These are phyloP conservation scores for Drosophila obscura DNA, from an alignment of 1,140 invertebrate species.

Conservation along the genomic window DNA sequence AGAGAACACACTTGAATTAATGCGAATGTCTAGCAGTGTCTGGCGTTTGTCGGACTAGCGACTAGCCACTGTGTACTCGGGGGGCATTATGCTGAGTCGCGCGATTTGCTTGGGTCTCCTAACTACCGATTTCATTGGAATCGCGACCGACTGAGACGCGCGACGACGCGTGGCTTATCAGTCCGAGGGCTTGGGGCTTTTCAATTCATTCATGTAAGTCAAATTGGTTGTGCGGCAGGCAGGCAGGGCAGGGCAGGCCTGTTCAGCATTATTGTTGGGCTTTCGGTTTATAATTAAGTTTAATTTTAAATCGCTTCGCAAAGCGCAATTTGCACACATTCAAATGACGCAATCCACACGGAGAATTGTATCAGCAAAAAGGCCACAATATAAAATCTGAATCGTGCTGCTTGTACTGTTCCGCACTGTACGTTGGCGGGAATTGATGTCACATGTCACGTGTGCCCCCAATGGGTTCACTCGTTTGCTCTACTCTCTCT, in stretches of 20 bases:
- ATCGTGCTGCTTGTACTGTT: conserved; percentile 18
- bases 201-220: conserved; percentile 79
- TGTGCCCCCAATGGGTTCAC: no score
- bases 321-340: conserved; percentile 44
- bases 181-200: conserved; percentile 26
- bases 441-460: no score
- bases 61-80: no score
- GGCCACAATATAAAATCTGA: no score
- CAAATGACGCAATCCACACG: conserved; percentile 67
- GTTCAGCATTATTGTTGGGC: conserved; percentile 8
- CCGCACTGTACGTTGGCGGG: background rate
- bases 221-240: conserved; percentile 40
- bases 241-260: no score
- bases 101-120: no score
- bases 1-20: no score
- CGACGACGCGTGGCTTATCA: conserved; percentile 48
- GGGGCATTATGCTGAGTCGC: no score
- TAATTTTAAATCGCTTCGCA: conserved; percentile 64
- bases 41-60: no score
- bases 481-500: no score
- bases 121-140: no score
- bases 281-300: conserved; percentile 63
- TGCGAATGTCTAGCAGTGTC: no score
- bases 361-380: conserved; percentile 38
- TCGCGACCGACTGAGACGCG: background rate